phyloP scores from a whole-genome alignment of 1,140 invertebrate genomes.

The Platorchestia sp. region DNA sequence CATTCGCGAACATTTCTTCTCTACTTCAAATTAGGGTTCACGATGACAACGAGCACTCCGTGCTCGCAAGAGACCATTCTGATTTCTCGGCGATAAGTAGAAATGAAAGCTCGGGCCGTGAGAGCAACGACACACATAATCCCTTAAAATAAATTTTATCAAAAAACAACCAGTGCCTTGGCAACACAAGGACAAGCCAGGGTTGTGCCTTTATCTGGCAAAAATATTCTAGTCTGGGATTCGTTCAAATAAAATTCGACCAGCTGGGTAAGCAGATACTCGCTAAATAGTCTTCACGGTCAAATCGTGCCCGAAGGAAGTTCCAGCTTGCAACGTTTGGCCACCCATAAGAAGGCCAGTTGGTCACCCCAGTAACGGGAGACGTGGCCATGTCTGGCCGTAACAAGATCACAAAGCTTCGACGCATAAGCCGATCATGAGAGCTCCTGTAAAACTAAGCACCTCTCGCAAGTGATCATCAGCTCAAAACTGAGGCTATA shows the following conservation, averaged over 20 bases:
- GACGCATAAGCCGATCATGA: neutral
- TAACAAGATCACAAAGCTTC: neutral
- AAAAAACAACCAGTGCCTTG: neutral
- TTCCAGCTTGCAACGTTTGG: too few species aligned
- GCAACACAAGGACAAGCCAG: neutral
- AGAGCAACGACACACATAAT: neutral
- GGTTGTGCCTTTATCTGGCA: too few species aligned
- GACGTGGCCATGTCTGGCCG: neutral
- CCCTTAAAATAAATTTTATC: neutral
- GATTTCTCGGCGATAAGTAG: neutral
- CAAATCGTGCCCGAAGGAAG: too few species aligned
- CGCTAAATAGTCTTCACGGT: too few species aligned
- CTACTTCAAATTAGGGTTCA: neutral
- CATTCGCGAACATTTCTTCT: neutral
- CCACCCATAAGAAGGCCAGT: too few species aligned
- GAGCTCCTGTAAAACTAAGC: neutral
- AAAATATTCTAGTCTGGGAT: too few species aligned
- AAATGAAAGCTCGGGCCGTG: neutral
- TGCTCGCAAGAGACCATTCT: neutral
- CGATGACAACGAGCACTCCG: neutral
- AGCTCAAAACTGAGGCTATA: neutral
- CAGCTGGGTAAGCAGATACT: too few species aligned
- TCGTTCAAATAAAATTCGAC: too few species aligned
- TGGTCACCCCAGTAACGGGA: too few species aligned
- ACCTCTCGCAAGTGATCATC: neutral